Conservation (phyloP, 2,797 vertebrate species). For the Pseudochirops corinnae region DNA sequence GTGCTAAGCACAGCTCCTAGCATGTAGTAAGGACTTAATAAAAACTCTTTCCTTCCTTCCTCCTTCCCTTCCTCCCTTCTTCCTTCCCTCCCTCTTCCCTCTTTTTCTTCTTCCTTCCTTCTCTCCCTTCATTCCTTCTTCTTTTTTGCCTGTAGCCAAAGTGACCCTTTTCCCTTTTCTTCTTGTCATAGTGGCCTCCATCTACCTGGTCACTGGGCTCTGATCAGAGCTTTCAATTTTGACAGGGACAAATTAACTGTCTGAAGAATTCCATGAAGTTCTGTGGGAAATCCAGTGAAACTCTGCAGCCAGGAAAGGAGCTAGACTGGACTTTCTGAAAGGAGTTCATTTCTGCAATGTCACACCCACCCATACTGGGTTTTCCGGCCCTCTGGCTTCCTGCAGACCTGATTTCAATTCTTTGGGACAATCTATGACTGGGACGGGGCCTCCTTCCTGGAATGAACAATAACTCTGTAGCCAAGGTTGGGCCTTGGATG, state of each 20-base stretch:
- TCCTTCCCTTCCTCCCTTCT: too few species aligned
- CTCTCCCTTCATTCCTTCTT: not conserved
- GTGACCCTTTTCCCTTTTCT: constrained; percentile 69
- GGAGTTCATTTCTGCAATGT: constrained; percentile 79
- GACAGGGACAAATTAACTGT: constrained; percentile 81
- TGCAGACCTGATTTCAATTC: constrained; percentile 80
- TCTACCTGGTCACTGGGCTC: constrained; percentile 76
- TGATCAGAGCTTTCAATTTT: constrained; percentile 75
- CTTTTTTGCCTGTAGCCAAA: not conserved
- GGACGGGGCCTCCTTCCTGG: constrained; percentile 45
- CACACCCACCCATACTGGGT: constrained; percentile 73
- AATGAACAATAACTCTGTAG: constrained; percentile 78
- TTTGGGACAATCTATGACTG: constrained; percentile 72
- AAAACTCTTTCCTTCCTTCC: not conserved
- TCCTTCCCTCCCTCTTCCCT: not conserved
- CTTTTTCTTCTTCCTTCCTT: not conserved
- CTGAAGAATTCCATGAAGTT: constrained; percentile 79
- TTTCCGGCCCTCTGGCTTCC: constrained; percentile 82
- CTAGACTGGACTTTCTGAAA: constrained; percentile 70
- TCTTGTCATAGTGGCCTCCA: constrained; percentile 76
- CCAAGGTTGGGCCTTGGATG: constrained; percentile 13
- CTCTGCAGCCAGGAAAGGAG: constrained; percentile 57
- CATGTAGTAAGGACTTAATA: not conserved
- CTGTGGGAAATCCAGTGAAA: constrained; percentile 83
- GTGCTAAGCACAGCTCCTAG: not conserved